Percentiles rank a stretch among this genome's conserved stretches.
Evolutionary conservation across 2,888 invertebrate genomes (phyloP).

Genomic region (Cyrtodaria siliqua): DNA sequence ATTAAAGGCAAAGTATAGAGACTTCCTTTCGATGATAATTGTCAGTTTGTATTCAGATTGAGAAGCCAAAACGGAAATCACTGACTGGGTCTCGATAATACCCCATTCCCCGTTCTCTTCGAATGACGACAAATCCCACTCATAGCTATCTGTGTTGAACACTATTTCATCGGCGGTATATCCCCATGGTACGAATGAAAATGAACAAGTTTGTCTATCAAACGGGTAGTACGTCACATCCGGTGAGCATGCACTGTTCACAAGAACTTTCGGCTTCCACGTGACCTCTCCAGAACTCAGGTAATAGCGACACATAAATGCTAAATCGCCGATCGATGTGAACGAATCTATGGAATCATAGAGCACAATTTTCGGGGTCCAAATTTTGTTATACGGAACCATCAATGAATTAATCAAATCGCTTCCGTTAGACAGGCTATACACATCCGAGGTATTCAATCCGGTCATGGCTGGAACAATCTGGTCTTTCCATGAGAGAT

Average conservation of each 20-base stretch:
- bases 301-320: too few species aligned
- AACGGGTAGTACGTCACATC: constrained; percentile 42
- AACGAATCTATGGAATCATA: too few species aligned
- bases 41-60: constrained; percentile 12
- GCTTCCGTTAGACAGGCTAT: neutral
- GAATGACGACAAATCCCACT: neutral
- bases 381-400: neutral
- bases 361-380: constrained; percentile 6
- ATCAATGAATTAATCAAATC: too few species aligned
- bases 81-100: constrained; percentile 25
- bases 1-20: too few species aligned
- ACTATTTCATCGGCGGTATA: constrained; percentile 13
- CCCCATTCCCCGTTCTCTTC: constrained; percentile 45
- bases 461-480: too few species aligned
- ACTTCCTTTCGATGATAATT: constrained; percentile 24
- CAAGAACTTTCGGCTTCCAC: constrained; percentile 43
- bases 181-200: constrained; percentile 25
- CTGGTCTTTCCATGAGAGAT: too few species aligned
- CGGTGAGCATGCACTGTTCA: constrained; percentile 25
- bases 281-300: constrained; percentile 16
- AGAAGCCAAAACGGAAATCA: neutral
- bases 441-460: too few species aligned
- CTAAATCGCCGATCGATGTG: too few species aligned
- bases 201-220: constrained; percentile 26
- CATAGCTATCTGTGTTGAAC: too few species aligned